Base-by-base conservation (phyloP, 2,888 invertebrate species). In the Lacanobia wlatinum region DNA sequence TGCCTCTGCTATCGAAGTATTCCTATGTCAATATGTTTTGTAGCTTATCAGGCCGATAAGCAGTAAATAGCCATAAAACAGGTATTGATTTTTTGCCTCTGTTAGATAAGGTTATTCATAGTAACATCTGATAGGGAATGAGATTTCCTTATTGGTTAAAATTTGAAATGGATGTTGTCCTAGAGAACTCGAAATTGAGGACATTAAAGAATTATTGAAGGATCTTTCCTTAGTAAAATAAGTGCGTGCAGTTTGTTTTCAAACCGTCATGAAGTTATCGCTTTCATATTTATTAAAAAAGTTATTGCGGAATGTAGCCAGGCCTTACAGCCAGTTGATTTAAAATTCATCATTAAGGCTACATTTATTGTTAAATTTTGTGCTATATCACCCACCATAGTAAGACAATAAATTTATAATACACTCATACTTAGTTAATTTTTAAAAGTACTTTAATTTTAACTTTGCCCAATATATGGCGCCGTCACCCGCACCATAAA, bases 11-110 rank as follows among this genome's bases (percentile, higher is more conserved):
- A 76, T 71, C 76, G 48, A 71, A 60, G 16, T 66, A 70, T 70
- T 50, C 46, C 48, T 70, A 75, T 50, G 55, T 65, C 62, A 80
- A 80, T 66, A 80, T 56, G 18, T 28, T 34, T 16, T 28, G 18
- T 16, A 28, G 14, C 8, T 74, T 77, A 73, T 79, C 79, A 63
- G 10, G 9, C n/a, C 40, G 86, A 88, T 87, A 87, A 86, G 52
- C 60, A 28, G 14, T 8, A 73, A 80, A 82, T 78, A 71, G 75
- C 67, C 62, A 38, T 74, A 53, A 77, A 34, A 62, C 38, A 4
- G 3, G 81, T 87, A 87, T 87, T 83, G 87, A 87, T 87, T 87
- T 87, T 86, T 73, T 61, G 23, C 61, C 68, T 65, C 16, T 58
- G 53, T 59, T 52, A 62, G 74, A 78, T 77, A 70, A 69, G 66